A percentile compares a stretch with the other conserved stretches of the same genome.
These are phyloP conservation scores for Gobionotothen gibberifrons DNA, from an alignment of 2,797 vertebrate genomes.

Conservation along the genomic window DNA sequence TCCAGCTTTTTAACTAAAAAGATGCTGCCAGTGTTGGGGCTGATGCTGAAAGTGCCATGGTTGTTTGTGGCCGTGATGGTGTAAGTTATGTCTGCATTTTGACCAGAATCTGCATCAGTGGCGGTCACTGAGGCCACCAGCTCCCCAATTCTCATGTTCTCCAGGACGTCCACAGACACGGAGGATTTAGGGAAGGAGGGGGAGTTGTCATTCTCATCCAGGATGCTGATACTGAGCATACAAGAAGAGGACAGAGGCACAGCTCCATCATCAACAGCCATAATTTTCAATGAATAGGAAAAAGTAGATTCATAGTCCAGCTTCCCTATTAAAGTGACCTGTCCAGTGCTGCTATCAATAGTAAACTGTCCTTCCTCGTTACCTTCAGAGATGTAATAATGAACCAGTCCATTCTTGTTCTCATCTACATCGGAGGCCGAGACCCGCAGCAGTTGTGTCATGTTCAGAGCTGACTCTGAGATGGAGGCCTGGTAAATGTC, in stretches of 20 bases:
- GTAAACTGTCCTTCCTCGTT: constrained; percentile 93
- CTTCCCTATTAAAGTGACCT: constrained; percentile 91
- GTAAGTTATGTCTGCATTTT: constrained; percentile 94
- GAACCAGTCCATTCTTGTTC: constrained; percentile 91
- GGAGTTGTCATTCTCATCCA: constrained; percentile 97
- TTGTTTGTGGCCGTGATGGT: constrained; percentile 94
- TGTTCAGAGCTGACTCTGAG: constrained; percentile 92
- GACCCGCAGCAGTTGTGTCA: constrained; percentile 93
- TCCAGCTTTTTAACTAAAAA: constrained; percentile 95
- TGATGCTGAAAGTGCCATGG: constrained; percentile 96
- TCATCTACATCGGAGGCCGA: constrained; percentile 97
- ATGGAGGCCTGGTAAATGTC: constrained; percentile 97
- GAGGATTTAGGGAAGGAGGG: constrained; percentile 93
- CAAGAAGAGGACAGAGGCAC: constrained; percentile 91
- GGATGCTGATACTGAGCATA: constrained; percentile 90
- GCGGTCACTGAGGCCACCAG: constrained; percentile 95
- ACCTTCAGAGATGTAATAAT: constrained; percentile 89
- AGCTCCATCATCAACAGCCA: constrained; percentile 90
- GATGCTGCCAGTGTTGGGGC: constrained; percentile 96
- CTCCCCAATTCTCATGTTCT: constrained; percentile 97
- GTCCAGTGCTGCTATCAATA: constrained; percentile 90
- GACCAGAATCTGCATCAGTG: constrained; percentile 92
- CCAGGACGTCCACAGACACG: constrained; percentile 91
- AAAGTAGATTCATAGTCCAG: constrained; percentile 94
- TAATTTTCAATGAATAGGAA: constrained; percentile 91